These are phyloP conservation scores for Zophobas morio DNA, from an alignment of 1,140 invertebrate species.

Conservation along the genomic window DNA sequence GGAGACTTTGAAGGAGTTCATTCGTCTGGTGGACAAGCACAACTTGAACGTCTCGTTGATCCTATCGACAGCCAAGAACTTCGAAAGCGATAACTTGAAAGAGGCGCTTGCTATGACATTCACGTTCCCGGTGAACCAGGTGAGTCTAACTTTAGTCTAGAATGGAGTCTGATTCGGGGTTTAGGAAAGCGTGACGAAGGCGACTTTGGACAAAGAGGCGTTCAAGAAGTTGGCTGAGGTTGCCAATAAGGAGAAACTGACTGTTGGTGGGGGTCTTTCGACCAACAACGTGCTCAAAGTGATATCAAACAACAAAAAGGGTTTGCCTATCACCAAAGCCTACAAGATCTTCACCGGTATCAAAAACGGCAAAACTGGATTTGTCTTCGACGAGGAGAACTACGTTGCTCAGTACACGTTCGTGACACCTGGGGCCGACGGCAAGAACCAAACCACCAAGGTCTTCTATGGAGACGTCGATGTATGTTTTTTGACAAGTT, in stretches of 20 bases:
- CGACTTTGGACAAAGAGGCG: neutral
- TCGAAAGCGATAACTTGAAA: conserved; percentile 6
- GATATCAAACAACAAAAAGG: conserved; percentile 1
- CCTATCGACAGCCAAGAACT: conserved; percentile 3
- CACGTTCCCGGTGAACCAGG: conserved; percentile 2
- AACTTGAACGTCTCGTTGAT: conserved; percentile 6
- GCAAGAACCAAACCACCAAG: conserved; percentile 1
- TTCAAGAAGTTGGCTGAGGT: neutral
- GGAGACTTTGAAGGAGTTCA: neutral
- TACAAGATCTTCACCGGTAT: conserved; percentile 22
- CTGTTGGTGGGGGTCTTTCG: neutral
- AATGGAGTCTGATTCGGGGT: neutral
- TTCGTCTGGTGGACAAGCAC: neutral
- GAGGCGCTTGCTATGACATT: neutral
- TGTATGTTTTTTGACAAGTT: neutral
- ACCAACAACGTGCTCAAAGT: neutral
- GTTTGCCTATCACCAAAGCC: neutral
- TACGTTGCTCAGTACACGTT: conserved; percentile 16
- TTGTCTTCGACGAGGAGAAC: conserved; percentile 14
- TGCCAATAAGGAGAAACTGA: neutral
- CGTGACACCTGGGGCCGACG: neutral
- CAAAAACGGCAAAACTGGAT: conserved; percentile 4
- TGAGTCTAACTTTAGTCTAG: neutral
- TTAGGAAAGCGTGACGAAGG: conserved; percentile 3
- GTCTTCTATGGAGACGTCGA: conserved; percentile 11